Percentiles rank a stretch among this genome's conserved stretches.
Conservation (phyloP, 2,888 invertebrate genomes). For the Perithous albicinctus region DNA sequence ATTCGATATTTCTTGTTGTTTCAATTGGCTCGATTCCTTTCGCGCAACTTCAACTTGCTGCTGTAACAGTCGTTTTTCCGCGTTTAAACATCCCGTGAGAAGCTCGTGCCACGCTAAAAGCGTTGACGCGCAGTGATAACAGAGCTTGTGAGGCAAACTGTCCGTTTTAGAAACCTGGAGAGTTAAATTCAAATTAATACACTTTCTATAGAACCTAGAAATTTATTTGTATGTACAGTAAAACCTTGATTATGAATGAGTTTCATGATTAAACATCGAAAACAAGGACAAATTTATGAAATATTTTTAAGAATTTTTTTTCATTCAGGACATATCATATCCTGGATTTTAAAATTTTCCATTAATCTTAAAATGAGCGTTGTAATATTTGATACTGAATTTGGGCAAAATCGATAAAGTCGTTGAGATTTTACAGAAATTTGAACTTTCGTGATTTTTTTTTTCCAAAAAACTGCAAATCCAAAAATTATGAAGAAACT, state of each 20-base stretch:
- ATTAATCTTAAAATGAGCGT: too few species aligned
- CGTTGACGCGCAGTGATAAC: slow-evolving; percentile 88
- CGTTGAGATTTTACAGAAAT: too few species aligned
- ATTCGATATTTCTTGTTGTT: neutral
- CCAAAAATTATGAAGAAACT: too few species aligned
- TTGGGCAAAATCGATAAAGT: too few species aligned
- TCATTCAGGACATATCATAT: too few species aligned
- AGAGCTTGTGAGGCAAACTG: slow-evolving; percentile 87
- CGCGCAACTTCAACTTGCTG: slow-evolving; percentile 64
- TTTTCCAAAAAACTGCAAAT: too few species aligned
- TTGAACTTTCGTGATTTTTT: too few species aligned
- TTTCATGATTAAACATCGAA: too few species aligned
- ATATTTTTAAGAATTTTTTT: too few species aligned
- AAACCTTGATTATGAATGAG: neutral
- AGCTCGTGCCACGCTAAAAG: slow-evolving; percentile 89
- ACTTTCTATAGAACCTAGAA: neutral
- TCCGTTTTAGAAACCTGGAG: slow-evolving; percentile 86
- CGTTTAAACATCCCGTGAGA: slow-evolving; percentile 86
- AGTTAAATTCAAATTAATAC: slow-evolving; percentile 20
- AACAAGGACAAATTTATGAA: too few species aligned
- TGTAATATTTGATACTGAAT: too few species aligned
- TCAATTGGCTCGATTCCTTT: neutral
- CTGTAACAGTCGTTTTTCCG: slow-evolving; percentile 84
- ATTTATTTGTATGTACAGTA: neutral
- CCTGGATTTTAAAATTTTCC: too few species aligned